Conservation (phyloP, 2,113 vertebrate species). For the Actinemys pallida region DNA sequence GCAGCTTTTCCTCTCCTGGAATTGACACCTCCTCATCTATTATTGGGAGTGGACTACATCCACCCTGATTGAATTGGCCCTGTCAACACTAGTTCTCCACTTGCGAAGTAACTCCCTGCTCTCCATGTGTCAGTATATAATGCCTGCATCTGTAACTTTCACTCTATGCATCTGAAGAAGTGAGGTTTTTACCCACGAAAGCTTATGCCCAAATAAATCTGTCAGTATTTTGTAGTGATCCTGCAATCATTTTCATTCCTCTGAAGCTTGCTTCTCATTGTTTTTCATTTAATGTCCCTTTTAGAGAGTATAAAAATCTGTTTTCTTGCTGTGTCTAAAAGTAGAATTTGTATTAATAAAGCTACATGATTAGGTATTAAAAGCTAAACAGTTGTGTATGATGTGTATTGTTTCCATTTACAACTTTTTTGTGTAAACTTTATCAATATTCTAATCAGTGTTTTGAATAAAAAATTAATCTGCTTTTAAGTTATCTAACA, state of each 20-base stretch:
- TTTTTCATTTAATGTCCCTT: background rate
- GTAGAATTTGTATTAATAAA: background rate
- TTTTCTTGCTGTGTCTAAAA: background rate
- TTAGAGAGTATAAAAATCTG: background rate
- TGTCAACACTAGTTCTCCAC: no score
- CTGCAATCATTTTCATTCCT: background rate
- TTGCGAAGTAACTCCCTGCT: no score
- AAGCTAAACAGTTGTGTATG: background rate
- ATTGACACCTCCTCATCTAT: no score
- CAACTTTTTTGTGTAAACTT: background rate
- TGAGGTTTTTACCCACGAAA: no score
- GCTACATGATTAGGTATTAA: background rate
- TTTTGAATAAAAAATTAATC: background rate
- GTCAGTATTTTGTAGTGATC: background rate
- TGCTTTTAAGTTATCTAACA: background rate
- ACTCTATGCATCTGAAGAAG: no score
- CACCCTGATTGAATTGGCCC: no score
- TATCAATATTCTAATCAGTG: background rate
- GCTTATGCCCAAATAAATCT: no score
- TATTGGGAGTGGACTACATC: no score
- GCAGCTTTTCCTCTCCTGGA: no score
- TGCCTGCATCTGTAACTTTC: no score
- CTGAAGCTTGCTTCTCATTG: background rate
- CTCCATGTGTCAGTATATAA: no score
- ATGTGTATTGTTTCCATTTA: background rate